These are phyloP conservation scores for Oxygymnocypris stewartii DNA, from an alignment of 2,113 vertebrate genomes.

Conservation along the genomic window DNA sequence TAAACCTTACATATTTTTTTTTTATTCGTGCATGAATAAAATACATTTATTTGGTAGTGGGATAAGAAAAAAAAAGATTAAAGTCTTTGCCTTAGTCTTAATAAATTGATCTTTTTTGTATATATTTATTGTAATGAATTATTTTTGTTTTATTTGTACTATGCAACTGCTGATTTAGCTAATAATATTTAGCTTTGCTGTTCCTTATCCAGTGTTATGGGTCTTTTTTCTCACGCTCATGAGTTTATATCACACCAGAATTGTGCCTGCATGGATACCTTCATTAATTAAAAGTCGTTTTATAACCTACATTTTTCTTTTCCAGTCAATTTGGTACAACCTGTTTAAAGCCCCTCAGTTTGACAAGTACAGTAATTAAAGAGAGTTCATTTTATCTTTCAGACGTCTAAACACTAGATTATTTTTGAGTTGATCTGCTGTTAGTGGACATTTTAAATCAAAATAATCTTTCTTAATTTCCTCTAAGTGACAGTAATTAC, in stretches of 20 bases:
- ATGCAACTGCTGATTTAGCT: background rate
- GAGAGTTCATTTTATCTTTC: constrained; percentile 9
- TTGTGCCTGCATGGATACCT: background rate
- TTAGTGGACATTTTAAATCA: constrained; percentile 24
- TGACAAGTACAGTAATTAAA: constrained; percentile 12
- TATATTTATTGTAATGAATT: background rate
- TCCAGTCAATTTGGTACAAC: background rate
- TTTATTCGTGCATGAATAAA: background rate
- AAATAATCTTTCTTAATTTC: constrained; percentile 4
- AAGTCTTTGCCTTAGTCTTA: background rate
- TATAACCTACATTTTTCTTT: constrained; percentile 10
- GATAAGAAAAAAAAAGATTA: background rate
- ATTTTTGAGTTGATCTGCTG: background rate
- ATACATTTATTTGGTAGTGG: background rate
- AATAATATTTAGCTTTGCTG: background rate
- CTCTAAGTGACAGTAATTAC: constrained; percentile 36
- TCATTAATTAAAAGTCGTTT: background rate
- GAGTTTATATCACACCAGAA: background rate
- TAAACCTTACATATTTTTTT: background rate
- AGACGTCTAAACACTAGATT: constrained; percentile 16
- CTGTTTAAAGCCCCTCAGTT: background rate
- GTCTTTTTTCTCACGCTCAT: background rate
- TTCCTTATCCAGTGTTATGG: no score
- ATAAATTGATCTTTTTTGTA: background rate
- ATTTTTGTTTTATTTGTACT: background rate